Base-by-base conservation (phyloP, 2,888 invertebrate species). In the Dynastes tityus region DNA sequence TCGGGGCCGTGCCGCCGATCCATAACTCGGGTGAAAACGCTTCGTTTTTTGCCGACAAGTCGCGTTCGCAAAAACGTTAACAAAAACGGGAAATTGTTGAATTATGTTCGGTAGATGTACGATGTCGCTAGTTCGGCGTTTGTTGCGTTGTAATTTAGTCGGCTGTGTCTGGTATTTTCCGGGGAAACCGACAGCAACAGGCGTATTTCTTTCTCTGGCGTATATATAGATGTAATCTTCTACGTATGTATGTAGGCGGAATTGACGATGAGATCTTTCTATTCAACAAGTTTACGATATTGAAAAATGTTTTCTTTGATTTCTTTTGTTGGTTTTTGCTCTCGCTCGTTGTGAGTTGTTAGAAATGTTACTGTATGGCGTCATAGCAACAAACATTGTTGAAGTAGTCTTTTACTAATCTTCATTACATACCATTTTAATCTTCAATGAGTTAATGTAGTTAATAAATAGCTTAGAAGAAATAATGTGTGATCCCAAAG, bases 31-130 rank as follows among this genome's bases (percentile, higher is more conserved):
- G 78, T 79, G 79, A 76, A 78, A 77, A 79, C 55, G 45, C 81
- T 80, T 79, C 80, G 79, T 81, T 82, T 83, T 83, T 83, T 82
- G 82, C 81, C 76, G 82, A 78, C 83, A 83, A 82, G 80, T 82
- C 82, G 82, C 80, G 80, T 82, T 81, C 82, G 78, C 81, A 80
- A 82, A 80, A 78, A 55, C 45, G 70, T 76, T 63, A 80, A 77
- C 77, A 80, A 78, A 68, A 77, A 70, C 61, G 58, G 70, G 61
- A 58, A 67, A 74, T 74, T 67, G 73, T 67, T 64, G 71, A 73
- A 65, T 74, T 73, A 78, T 74, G 78, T 63, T 71, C 53, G 9
- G 55, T 65, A 51, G 64, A 49, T 74, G 70, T 68, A 58, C 45
- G 45, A 22, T 5, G 29, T 22, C 58, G 40, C 40, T 9, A 49